A percentile compares a stretch with the other conserved stretches of the same genome.
Evolutionary conservation across 1,140 invertebrate genomes (phyloP).

Genomic region (Panulirus ornatus): DNA sequence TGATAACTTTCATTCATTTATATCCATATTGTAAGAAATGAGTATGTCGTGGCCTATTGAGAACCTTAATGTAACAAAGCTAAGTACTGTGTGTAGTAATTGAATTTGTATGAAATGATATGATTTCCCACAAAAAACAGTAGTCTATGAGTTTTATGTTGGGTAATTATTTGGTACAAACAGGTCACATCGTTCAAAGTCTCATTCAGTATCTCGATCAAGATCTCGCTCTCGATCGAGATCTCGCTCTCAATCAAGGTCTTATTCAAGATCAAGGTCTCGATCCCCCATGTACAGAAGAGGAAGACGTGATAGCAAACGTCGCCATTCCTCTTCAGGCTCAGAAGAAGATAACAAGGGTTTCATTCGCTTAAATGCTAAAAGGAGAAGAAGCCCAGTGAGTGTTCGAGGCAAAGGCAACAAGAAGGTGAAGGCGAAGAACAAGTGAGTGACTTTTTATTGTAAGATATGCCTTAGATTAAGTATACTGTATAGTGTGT

Average conservation of each 20-base stretch:
- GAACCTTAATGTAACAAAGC: too few relatives aligned
- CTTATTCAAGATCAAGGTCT: conserved; percentile 37
- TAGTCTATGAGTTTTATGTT: too few relatives aligned
- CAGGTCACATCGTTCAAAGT: conserved; percentile 58
- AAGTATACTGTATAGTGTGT: too few relatives aligned
- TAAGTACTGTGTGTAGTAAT: too few relatives aligned
- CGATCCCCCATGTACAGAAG: conserved; percentile 75
- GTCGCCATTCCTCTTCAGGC: conserved; percentile 75
- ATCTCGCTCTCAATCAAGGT: conserved; percentile 27
- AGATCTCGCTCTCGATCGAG: conserved; percentile 73
- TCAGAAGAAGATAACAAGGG: conserved; percentile 76
- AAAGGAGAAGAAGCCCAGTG: conserved; percentile 48
- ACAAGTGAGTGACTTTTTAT: conserved; percentile 47
- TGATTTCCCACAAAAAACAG: too few relatives aligned
- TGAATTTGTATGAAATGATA: too few relatives aligned
- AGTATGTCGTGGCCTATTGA: too few relatives aligned
- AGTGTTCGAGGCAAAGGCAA: conserved; percentile 57
- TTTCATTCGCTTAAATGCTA: conserved; percentile 77
- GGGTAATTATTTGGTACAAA: neutral
- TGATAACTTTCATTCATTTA: too few relatives aligned
- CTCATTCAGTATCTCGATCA: conserved; percentile 76
- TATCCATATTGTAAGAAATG: too few relatives aligned
- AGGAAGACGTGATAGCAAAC: conserved; percentile 58
- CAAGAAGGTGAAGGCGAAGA: conserved; percentile 61
- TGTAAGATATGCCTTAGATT: too few relatives aligned